Evolutionary conservation across 2,797 vertebrate genomes (phyloP).

Genomic region (Mus caroli): DNA sequence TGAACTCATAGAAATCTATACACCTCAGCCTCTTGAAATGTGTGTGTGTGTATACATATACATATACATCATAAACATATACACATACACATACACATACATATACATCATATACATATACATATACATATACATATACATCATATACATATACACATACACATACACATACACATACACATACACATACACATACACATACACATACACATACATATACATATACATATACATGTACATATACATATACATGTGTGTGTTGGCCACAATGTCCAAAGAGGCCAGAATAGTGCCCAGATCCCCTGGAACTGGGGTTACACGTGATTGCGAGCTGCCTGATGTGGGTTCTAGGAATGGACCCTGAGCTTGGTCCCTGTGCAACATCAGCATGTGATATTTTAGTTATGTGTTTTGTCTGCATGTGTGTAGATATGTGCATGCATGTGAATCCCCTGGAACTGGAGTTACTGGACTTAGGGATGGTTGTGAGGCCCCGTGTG

Average conservation of each 20-base stretch:
- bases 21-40: neutral
- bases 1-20: neutral
- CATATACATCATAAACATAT: too few species aligned
- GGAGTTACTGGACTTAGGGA: neutral
- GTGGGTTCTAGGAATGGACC: neutral
- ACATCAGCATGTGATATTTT: neutral
- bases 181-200: too few species aligned
- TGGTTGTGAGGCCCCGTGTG: neutral
- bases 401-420: neutral
- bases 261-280: neutral
- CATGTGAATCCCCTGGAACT: neutral
- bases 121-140: too few species aligned
- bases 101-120: too few species aligned
- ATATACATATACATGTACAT: too few species aligned
- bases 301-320: neutral
- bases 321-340: neutral
- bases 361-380: neutral
- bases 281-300: neutral
- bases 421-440: neutral
- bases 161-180: too few species aligned
- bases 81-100: too few species aligned
- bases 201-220: too few species aligned
- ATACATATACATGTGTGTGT: neutral
- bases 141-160: too few species aligned
- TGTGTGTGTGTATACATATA: too few species aligned